Evolutionary conservation across 2,113 vertebrate species (phyloP).

Genomic region (Varanus salvator): DNA sequence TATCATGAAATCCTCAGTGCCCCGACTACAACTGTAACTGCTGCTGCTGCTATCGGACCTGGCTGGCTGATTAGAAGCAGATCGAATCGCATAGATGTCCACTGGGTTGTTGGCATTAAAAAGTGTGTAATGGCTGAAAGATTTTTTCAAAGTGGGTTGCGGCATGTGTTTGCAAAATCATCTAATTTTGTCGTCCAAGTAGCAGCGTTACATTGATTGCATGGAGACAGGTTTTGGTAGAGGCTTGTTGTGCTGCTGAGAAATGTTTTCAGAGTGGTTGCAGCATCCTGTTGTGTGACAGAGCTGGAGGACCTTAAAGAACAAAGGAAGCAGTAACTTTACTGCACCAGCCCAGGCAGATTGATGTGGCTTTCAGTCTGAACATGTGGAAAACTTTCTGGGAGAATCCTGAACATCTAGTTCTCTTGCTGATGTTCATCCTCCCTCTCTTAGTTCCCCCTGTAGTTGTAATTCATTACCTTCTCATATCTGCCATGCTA

Average conservation of each 20-base stretch:
- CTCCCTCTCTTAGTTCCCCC: not conserved
- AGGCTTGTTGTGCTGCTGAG: not conserved
- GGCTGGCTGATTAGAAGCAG: not conserved
- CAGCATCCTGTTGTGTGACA: accelerated
- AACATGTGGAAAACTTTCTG: not conserved
- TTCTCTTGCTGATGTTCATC: not conserved
- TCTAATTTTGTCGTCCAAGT: not conserved
- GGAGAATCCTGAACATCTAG: not conserved
- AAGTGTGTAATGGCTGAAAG: not conserved
- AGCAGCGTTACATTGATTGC: not conserved
- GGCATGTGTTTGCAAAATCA: not conserved
- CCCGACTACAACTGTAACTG: no score
- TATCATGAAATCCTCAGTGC: not conserved
- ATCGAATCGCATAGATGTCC: not conserved
- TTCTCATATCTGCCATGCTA: not conserved
- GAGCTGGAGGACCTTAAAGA: not conserved
- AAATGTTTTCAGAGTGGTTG: not conserved
- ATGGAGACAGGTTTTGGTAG: not conserved
- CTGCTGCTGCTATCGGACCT: not conserved
- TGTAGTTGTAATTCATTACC: not conserved
- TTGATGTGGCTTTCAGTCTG: not conserved
- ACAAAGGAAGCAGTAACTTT: not conserved
- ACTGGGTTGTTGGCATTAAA: not conserved
- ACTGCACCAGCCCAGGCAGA: accelerated
- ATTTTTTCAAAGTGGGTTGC: not conserved